phyloP scores from a whole-genome alignment of 1,140 invertebrate species.

The Yoshiicerus persimilis region DNA sequence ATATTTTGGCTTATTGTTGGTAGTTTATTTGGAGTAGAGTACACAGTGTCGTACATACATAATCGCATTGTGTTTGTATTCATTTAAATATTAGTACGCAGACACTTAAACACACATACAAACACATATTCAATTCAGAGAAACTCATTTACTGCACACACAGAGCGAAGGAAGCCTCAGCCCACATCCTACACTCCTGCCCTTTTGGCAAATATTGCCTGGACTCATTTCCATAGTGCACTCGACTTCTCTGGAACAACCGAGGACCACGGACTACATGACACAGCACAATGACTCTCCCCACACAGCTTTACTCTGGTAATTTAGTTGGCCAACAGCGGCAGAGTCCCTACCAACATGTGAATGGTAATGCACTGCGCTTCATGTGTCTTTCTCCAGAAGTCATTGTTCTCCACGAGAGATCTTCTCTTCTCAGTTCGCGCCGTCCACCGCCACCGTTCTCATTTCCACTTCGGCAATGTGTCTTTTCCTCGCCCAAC shows the following conservation, averaged over 20 bases:
- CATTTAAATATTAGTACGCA: neutral
- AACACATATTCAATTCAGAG: no score
- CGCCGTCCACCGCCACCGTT: neutral
- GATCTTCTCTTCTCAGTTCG: neutral
- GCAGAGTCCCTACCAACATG: neutral
- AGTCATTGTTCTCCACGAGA: neutral
- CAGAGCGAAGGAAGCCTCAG: neutral
- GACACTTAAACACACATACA: neutral
- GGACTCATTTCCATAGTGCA: neutral
- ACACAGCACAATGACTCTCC: neutral
- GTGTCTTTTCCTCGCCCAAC: neutral
- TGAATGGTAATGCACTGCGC: neutral
- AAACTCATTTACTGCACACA: no score
- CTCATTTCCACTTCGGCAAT: neutral
- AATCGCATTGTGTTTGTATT: neutral
- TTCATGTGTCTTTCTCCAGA: neutral
- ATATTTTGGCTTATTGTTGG: neutral
- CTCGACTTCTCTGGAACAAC: neutral
- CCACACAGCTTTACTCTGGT: neutral
- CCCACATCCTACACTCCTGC: neutral
- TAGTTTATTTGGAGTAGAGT: neutral
- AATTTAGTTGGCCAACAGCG: neutral
- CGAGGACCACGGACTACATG: neutral
- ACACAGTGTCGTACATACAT: neutral
- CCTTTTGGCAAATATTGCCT: neutral